phyloP scores from a whole-genome alignment of 2,113 vertebrate species.

The Capra hircus region DNA sequence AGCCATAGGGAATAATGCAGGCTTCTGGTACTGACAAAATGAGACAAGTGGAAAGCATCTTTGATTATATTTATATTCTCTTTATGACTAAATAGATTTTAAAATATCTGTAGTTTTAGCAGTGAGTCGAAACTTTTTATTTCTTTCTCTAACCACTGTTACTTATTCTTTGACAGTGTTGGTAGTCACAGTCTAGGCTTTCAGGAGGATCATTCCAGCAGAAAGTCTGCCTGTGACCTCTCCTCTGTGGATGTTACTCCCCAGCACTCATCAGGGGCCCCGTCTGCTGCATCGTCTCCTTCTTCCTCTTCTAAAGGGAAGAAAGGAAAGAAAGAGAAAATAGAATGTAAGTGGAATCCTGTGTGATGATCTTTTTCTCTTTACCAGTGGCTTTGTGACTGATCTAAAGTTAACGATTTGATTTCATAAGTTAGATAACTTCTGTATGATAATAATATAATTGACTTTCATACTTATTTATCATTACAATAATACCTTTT shows the following conservation, averaged over 20 bases:
- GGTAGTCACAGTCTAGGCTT: slow-evolving; percentile 79
- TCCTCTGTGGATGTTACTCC: slow-evolving; percentile 73
- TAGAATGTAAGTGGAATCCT: slow-evolving; percentile 75
- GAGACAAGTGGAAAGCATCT: neutral
- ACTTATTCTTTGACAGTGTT: slow-evolving; percentile 62
- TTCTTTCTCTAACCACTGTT: neutral
- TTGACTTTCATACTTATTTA: neutral
- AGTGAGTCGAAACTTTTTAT: neutral
- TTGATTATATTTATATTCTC: neutral
- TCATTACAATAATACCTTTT: neutral
- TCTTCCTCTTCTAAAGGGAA: slow-evolving; percentile 86
- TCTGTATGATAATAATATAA: neutral
- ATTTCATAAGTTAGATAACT: slow-evolving; percentile 19
- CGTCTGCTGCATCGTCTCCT: slow-evolving; percentile 84
- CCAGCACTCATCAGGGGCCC: slow-evolving; percentile 81
- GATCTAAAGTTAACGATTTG: slow-evolving; percentile 21
- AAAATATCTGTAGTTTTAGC: neutral
- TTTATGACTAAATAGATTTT: neutral
- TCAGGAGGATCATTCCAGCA: slow-evolving; percentile 83
- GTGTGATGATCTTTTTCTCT: neutral
- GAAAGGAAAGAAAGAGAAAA: slow-evolving; percentile 80
- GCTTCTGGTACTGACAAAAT: neutral
- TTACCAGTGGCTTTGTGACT: slow-evolving; percentile 26
- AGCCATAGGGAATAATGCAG: neutral
- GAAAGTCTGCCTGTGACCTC: slow-evolving; percentile 79